phyloP scores from a whole-genome alignment of 2,888 invertebrate genomes.

The Leistus spinibarbis region DNA sequence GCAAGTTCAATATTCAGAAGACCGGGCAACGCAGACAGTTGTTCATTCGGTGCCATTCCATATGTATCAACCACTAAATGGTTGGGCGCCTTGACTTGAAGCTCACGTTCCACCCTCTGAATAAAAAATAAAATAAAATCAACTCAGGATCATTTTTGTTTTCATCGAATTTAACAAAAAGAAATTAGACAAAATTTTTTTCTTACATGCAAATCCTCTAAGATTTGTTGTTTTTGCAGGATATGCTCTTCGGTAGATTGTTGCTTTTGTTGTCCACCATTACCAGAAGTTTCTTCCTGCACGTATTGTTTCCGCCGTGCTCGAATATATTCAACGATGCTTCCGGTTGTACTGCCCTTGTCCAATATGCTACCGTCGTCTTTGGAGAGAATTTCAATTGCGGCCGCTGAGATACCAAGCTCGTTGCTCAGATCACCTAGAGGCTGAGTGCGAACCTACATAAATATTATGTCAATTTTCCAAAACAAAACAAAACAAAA shows the following conservation, averaged over 20 bases:
- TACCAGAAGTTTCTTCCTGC: conserved; percentile 44
- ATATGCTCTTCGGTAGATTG: conserved; percentile 64
- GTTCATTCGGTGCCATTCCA: conserved; percentile 51
- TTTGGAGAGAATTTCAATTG: conserved; percentile 56
- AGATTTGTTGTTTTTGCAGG: conserved; percentile 71
- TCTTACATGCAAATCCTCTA: conserved; percentile 67
- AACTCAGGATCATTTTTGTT: background rate
- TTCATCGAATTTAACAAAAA: background rate
- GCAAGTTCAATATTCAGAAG: conserved; percentile 60
- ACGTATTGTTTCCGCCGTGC: conserved; percentile 53
- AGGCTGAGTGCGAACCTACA: conserved; percentile 58
- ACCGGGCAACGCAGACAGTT: conserved; percentile 55
- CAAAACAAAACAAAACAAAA: background rate
- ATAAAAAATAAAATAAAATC: conserved; percentile 42
- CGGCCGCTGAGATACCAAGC: conserved; percentile 50
- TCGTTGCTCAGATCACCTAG: conserved; percentile 44
- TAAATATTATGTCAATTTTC: conserved; percentile 15
- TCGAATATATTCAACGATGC: conserved; percentile 56
- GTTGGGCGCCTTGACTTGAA: conserved; percentile 61
- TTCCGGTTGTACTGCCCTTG: conserved; percentile 56
- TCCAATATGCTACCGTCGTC: conserved; percentile 60
- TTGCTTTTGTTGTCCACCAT: conserved; percentile 40
- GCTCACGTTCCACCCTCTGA: conserved; percentile 71
- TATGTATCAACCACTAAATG: conserved; percentile 47
- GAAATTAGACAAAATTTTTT: conserved; percentile 18